Conservation (phyloP, 2,797 vertebrate species). For the Thalassophryne amazonica region DNA sequence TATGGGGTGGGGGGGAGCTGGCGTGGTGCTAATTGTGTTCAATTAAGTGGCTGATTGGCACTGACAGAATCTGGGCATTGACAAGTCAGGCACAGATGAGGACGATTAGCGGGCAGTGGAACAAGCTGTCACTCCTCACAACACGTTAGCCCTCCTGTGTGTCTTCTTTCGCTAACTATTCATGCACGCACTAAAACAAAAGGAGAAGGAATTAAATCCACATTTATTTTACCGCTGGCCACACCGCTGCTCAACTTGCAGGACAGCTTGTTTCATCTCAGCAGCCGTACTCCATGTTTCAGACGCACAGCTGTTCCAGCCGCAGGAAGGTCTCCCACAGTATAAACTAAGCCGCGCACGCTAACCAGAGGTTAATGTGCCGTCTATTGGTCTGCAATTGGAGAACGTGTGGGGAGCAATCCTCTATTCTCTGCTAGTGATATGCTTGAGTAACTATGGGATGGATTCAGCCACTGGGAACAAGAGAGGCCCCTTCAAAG, state of each 20-base stretch:
- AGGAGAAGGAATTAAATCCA: slow-evolving; percentile 10
- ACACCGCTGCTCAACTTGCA: neutral
- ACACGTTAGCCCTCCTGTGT: slow-evolving; percentile 65
- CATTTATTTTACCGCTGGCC: slow-evolving; percentile 30
- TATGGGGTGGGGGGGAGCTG: slow-evolving; percentile 39
- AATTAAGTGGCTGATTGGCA: slow-evolving; percentile 89
- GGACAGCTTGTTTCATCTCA: too few species aligned
- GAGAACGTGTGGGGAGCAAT: slow-evolving; percentile 77
- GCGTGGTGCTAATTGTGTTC: slow-evolving; percentile 81
- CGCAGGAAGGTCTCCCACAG: slow-evolving; percentile 35
- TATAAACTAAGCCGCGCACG: slow-evolving; percentile 59
- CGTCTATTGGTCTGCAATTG: slow-evolving; percentile 81
- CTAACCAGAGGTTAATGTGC: slow-evolving; percentile 82
- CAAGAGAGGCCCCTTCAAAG: slow-evolving; percentile 67
- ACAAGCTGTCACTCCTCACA: slow-evolving; percentile 92
- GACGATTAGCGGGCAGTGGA: slow-evolving; percentile 84
- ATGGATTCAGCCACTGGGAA: slow-evolving; percentile 81
- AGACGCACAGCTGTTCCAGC: slow-evolving; percentile 57
- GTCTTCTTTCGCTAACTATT: slow-evolving; percentile 16
- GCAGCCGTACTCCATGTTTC: too few species aligned
- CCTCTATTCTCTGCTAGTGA: slow-evolving; percentile 79
- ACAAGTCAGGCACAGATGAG: slow-evolving; percentile 86
- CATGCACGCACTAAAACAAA: slow-evolving; percentile 26
- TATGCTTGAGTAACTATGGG: slow-evolving; percentile 78
- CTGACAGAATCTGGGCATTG: slow-evolving; percentile 90